Conservation (phyloP, 2,797 vertebrate species). For the Choloepus didactylus region DNA sequence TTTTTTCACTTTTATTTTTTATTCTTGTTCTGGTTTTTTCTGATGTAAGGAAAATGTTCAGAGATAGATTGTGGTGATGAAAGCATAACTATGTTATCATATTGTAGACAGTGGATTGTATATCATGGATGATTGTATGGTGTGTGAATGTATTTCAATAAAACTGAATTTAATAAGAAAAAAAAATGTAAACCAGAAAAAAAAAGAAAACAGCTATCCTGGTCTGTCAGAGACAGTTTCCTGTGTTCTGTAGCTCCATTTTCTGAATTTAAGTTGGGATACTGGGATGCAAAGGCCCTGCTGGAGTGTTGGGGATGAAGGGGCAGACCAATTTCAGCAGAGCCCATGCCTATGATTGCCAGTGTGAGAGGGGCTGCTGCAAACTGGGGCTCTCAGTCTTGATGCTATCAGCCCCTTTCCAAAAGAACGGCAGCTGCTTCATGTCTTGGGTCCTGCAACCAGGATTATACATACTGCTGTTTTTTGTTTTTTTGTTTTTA, state of each 20-base stretch:
- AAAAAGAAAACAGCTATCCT: not conserved
- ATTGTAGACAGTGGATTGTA: no score
- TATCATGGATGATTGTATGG: no score
- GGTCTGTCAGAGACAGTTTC: not conserved
- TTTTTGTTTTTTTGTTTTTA: no score
- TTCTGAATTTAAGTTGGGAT: not conserved
- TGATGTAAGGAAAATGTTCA: no score
- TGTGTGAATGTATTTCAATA: no score
- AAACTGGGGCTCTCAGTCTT: not conserved
- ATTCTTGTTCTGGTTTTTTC: no score
- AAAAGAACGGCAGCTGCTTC: not conserved
- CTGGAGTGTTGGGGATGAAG: not conserved
- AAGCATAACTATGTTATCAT: no score
- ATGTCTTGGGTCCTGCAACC: not conserved
- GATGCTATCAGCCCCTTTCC: not conserved
- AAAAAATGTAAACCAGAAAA: conserved; percentile 41
- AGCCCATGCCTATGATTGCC: not conserved
- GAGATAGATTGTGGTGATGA: no score
- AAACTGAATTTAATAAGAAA: no score
- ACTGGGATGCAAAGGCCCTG: not conserved
- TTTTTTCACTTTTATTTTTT: no score
- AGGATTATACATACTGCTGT: no score
- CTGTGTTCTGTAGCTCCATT: not conserved
- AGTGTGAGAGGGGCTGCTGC: not conserved
- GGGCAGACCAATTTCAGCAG: not conserved